Base-by-base conservation (phyloP, 2,888 invertebrate genomes). In the Cheilosia scutellata region DNA sequence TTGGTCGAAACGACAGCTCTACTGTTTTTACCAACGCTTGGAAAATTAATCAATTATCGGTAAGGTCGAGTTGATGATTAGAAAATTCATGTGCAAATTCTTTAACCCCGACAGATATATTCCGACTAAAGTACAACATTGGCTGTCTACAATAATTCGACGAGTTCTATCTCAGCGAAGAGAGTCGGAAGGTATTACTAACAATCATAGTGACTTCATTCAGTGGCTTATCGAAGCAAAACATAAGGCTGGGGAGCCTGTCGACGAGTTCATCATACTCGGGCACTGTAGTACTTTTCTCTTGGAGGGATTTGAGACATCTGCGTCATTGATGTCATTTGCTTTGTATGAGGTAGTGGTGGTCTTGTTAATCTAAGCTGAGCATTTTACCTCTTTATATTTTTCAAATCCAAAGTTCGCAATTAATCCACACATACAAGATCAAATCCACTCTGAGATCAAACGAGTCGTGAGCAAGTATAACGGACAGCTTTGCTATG, bases 261-360 rank as follows among this genome's bases (percentile, higher is more conserved):
- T 89, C 0, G 84, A 89, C 60, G 79, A 77, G 7, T 57, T 33
- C 1, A 78, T 20, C 13, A 89, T 88, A n/a, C 84, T 88, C 4
- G 90, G 90, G 0, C 91, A 90, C 66, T 90, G 90, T 37, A 82
- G 88, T 44, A 91, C 90, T 0, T 86, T 91, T 65, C 57, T 91
- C 6, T 55, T 91, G 11, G 90, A 91, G 78, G 90, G 91, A 4
- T 91, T 90, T 47, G 90, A 91, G 66, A 91, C 91, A 11, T 90
- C 90, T 11, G 90, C 91, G 9, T 87, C 88, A 13, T 57, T 90
- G 5, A 87, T 91, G 88, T 89, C 90, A 0, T 90, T 89, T 72
- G 88, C 89, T 1, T 76, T 90, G 11, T 89, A 89, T 62, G 90
- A 91, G 87, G 89, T 89, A 87, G 44, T 13, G n/a, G 11, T 16